Evolutionary conservation across 2,888 invertebrate genomes (phyloP), one percentile per base, ranked within the genome.

Genomic region (Drosophila rellima): DNA sequence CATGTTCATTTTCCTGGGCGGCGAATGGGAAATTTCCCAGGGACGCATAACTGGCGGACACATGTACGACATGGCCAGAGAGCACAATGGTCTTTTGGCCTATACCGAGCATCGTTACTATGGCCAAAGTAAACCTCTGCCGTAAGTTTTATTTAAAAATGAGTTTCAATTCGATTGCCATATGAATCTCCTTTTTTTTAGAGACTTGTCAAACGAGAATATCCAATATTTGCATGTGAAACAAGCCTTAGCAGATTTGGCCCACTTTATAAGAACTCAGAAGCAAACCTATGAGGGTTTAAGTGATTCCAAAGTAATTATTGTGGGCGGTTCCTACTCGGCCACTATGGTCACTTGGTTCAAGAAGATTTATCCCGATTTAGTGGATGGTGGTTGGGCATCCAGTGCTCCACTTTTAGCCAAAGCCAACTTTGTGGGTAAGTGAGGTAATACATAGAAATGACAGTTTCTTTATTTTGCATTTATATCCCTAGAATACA

Each of bases 101-200:
- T 95, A 95, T 77, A 95, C 96, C 0, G 97, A 97, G 89, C 97
- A 97, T 91, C 94, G 97, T 77, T 97, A 94, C 90, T 97, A 97
- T 88, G 97, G 97, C 1, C 85, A 94, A 59, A 96, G 96, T 73
- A 94, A 93, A 68, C 97, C 97, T 0, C 95, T 95, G 17, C 82
- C 85, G 96, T 97, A 91, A 93, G 94, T 66, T 8, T 0, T 11
- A n/a, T 11, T 1, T 0, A 8, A 47, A 8, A 2, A 1, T 0
- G 1, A 4, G 10, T 39, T 33, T 4, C 3, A 17, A 8, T 15
- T 11, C 1, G 3, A 0, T 3, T 11, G 20, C 47, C 3, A 0
- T 11, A 0, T 17, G 1, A 7, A 15, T 51, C 3, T 18, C 0
- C 0, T n/a, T 1, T 17, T 61, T 31, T 71, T 10, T 3, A 95